Conservation (phyloP, 2,797 vertebrate species). For the Xiphophorus birchmanni region DNA sequence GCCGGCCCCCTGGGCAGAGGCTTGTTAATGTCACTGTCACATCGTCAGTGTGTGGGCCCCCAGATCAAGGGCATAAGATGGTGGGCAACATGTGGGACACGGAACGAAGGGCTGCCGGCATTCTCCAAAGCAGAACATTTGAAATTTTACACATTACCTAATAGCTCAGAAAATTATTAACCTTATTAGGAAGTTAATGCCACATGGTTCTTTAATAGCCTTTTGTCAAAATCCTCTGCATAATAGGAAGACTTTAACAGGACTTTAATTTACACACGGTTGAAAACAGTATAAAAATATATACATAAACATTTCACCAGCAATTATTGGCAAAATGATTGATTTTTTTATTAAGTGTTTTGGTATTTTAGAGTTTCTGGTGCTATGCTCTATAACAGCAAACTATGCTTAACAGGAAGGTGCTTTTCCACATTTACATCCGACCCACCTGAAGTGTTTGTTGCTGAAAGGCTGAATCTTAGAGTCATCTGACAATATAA, state of each 20-base stretch:
- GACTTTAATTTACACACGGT: slow-evolving; percentile 9
- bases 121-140: slow-evolving; percentile 48
- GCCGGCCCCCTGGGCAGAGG: slow-evolving; percentile 67
- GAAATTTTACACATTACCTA: slow-evolving; percentile 58
- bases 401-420: not conserved
- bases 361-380: not conserved
- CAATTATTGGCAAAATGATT: no score
- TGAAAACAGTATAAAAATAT: not conserved
- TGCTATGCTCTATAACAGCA: not conserved
- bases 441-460: not conserved
- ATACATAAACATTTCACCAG: not conserved
- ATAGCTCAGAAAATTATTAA: slow-evolving; percentile 77
- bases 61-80: slow-evolving; percentile 74
- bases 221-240: slow-evolving; percentile 42
- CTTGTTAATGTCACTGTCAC: slow-evolving; percentile 84
- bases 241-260: slow-evolving; percentile 33
- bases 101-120: slow-evolving; percentile 18
- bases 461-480: not conserved
- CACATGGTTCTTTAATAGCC: slow-evolving; percentile 41
- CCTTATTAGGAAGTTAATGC: slow-evolving; percentile 54
- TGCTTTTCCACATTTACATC: not conserved
- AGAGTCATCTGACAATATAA: not conserved
- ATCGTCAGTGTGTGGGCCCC: slow-evolving; percentile 75
- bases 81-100: not conserved
- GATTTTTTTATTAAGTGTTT: not conserved